Percentiles rank a stretch among this genome's conserved stretches.
phyloP scores from a whole-genome alignment of 2,113 vertebrate species.

The Antechinus stuartii region DNA sequence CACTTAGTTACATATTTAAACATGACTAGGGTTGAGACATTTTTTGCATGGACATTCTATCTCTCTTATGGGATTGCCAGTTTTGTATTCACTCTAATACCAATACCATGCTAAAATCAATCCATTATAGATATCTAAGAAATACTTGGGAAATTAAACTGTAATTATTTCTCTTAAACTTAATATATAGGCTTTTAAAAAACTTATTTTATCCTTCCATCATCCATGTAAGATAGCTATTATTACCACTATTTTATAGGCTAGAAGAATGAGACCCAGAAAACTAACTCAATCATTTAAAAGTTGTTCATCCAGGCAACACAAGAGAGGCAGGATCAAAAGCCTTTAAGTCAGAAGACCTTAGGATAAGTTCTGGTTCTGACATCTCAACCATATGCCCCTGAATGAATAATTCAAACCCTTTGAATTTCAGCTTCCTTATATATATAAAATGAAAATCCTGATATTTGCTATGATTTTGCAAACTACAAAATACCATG shows the following conservation, averaged over 20 bases:
- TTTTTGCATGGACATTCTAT: not conserved
- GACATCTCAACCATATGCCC: not conserved
- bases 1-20: not conserved
- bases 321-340: not conserved
- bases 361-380: not conserved
- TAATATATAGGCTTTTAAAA: not conserved
- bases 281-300: not conserved
- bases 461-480: not conserved
- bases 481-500: not conserved
- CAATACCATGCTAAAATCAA: not conserved
- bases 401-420: not conserved
- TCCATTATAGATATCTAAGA: not conserved
- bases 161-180: not conserved
- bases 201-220: not conserved
- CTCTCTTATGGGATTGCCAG: not conserved
- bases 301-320: not conserved
- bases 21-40: not conserved
- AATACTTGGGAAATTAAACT: constrained; percentile 9
- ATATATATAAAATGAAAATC: not conserved
- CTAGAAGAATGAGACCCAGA: not conserved
- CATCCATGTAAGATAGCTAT: not conserved
- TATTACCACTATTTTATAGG: not conserved
- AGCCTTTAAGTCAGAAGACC: not conserved
- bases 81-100: not conserved
- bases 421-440: not conserved